Base-by-base conservation (phyloP, 2,888 invertebrate genomes). In the Philopedon plagiatum region DNA sequence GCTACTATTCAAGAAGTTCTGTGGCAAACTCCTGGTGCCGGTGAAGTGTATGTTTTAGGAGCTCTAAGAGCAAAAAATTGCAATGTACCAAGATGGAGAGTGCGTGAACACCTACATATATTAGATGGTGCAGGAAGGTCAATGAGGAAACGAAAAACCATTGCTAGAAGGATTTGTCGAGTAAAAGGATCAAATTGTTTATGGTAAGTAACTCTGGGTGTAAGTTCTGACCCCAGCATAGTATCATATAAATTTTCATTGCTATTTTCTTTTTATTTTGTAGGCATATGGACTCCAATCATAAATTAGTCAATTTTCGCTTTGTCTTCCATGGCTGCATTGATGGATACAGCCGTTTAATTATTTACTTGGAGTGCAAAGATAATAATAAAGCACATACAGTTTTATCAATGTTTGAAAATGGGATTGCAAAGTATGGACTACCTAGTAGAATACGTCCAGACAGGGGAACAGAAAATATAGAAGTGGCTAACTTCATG, bases 1-100 rank as follows among this genome's bases (percentile, higher is more conserved):
- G 37, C n/a, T 37, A 37, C 37, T 37, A n/a, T 37, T n/a, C 37
- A 37, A 37, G 37, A 37, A 37, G 37, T 37, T 37, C n/a, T 37
- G n/a, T n/a, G 37, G 11, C 37, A 37, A 37, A 37, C 37, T 37
- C 37, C 37, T n/a, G 37, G 37, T 37, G n/a, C 37, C 37, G 37
- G 37, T 37, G 37, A 37, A 11, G 37, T 37, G n/a, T 37, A 37
- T 11, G 37, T 37, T 37, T 37, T 37, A n/a, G 37, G 37, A 37
- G 37, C 37, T n/a, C n/a, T 37, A 8, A 37, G 37, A 37, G 37
- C 37, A n/a, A 37, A 37, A 37, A 37, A 37, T 37, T 37, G 37
- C 37, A 37, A 37, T 37, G 37, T 37, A 37, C 11, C 9, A 37
- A 37, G 37, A 37, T 37, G 37, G 37, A 37, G 37, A 37, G 37